Conservation (phyloP, 64 coral and sea anemone species). For the Exaiptasia diaphana region DNA sequence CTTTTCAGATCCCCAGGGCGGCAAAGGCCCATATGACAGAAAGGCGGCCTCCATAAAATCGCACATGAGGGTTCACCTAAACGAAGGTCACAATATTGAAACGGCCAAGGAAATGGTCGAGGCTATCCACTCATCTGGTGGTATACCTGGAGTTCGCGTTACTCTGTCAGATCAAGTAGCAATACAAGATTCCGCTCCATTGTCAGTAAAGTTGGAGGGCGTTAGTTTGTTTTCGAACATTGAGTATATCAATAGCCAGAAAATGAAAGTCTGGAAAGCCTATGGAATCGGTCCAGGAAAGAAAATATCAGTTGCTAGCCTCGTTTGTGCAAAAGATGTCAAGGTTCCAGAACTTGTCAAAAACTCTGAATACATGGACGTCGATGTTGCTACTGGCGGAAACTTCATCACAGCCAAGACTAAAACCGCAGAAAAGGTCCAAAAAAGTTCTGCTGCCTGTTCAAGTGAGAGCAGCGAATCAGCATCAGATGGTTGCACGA, state of each 20-base stretch:
- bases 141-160: neutral
- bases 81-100: neutral
- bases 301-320: neutral
- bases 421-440: neutral
- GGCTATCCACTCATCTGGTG: neutral
- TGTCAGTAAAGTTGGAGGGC: neutral
- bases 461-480: too few relatives aligned
- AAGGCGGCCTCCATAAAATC: constrained; percentile 8
- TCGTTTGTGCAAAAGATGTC: neutral
- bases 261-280: neutral
- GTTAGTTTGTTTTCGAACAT: neutral
- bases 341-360: neutral
- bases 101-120: neutral
- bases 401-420: neutral
- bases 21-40: neutral
- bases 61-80: constrained; percentile 1
- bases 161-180: neutral
- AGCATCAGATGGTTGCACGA: neutral
- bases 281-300: neutral
- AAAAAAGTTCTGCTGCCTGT: neutral
- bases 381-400: neutral
- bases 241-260: neutral
- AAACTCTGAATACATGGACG: neutral
- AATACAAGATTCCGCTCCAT: neutral
- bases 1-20: neutral